phyloP scores from a whole-genome alignment of 2,797 vertebrate genomes.

The Podargus strigoides region DNA sequence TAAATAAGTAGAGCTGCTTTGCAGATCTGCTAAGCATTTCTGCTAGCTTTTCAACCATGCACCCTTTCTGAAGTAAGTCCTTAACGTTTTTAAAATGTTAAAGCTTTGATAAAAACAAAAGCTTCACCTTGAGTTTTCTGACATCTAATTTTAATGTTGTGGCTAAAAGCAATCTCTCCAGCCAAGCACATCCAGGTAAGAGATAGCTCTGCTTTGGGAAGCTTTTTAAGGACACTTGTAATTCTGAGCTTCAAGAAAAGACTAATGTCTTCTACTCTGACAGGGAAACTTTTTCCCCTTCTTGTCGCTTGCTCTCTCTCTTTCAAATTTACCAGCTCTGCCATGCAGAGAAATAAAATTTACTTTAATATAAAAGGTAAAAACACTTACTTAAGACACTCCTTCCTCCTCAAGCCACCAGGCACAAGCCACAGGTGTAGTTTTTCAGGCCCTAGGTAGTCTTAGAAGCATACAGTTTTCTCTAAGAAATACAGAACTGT shows the following conservation, averaged over 20 bases:
- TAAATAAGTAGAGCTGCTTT: neutral
- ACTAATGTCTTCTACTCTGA: neutral
- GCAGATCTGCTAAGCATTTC: neutral
- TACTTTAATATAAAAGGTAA: neutral
- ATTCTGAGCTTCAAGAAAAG: neutral
- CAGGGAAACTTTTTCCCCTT: neutral
- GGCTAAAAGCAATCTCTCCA: neutral
- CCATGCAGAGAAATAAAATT: neutral
- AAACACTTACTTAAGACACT: neutral
- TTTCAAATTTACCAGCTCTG: neutral
- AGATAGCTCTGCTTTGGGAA: neutral
- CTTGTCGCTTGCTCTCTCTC: neutral
- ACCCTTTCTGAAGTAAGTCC: neutral
- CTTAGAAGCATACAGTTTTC: neutral
- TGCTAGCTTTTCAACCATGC: neutral
- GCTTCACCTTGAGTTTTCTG: slow-evolving; percentile 20
- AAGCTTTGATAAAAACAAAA: slow-evolving; percentile 11
- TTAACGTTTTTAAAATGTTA: neutral
- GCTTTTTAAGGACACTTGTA: neutral
- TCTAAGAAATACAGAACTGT: neutral
- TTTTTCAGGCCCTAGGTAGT: neutral
- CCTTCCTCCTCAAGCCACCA: neutral
- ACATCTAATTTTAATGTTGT: slow-evolving; percentile 5
- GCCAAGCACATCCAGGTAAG: neutral
- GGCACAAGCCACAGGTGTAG: neutral